These are phyloP conservation scores for Latrodectus elegans DNA, from an alignment of 2,888 invertebrate genomes.

Conservation along the genomic window DNA sequence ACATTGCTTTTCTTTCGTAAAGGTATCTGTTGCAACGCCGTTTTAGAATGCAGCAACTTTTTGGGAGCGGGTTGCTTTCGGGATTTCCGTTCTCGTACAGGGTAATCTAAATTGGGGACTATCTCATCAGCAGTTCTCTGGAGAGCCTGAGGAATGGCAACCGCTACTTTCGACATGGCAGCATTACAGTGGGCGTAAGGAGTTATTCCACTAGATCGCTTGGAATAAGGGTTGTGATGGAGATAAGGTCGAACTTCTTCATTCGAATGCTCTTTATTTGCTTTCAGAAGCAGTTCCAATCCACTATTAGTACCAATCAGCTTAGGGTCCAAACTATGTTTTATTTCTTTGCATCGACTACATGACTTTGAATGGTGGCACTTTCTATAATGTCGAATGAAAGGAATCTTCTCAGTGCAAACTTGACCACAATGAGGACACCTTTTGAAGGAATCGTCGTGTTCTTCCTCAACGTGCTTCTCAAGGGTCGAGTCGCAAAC, in stretches of 20 bases:
- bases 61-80: constrained; percentile 52
- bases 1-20: neutral
- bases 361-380: constrained; percentile 66
- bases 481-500: constrained; percentile 56
- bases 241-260: constrained; percentile 46
- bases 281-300: constrained; percentile 17
- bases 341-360: constrained; percentile 39
- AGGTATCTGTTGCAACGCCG: neutral
- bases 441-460: constrained; percentile 33
- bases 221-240: constrained; percentile 61
- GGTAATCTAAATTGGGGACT: neutral
- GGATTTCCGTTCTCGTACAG: constrained; percentile 5
- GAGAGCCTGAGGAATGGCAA: constrained; percentile 39
- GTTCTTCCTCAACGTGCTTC: constrained; percentile 41
- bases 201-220: constrained; percentile 22
- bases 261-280: neutral
- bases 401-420: constrained; percentile 37
- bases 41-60: constrained; percentile 14
- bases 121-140: constrained; percentile 29
- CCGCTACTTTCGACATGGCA: constrained; percentile 54
- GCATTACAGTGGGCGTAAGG: constrained; percentile 52
- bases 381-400: constrained; percentile 58
- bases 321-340: constrained; percentile 38
- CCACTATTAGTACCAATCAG: neutral
- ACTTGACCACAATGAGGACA: constrained; percentile 65